Base-by-base conservation (phyloP, 1,140 invertebrate species). In the Microvelia longipes region DNA sequence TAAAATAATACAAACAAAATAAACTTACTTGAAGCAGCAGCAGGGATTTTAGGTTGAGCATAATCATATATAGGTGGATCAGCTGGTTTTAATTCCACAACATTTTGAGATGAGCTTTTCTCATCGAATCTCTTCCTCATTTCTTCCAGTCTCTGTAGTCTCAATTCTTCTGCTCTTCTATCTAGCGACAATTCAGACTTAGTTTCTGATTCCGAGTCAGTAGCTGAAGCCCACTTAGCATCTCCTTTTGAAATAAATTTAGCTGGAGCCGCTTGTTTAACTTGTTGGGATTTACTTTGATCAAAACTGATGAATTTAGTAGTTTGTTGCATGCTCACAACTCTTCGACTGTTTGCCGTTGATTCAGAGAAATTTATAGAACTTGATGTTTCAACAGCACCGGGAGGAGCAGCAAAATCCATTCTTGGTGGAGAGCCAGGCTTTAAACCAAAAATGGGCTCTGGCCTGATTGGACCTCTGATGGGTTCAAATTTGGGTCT, bases 331-430 rank as follows among this genome's bases (percentile, higher is more conserved):
- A 88, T 82, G 66, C 84, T 88, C 5, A 88, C 82, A 28, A 87
- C 84, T 63, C 87, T 80, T 70, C 85, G 80, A 13, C 81, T 83
- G 28, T 81, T 85, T 73, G 87, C 85, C 1, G 85, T 87, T 0
- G 86, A 85, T 75, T 88, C 87, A 70, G 87, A 83, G 81, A 88
- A 86, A 72, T 84, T 82, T 72, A 88, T 83, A 1, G 84, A 82
- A 74, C 88, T 87, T 70, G 85, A 87, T 0, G 83, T 84, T 77
- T 89, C 87, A 0, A 83, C 1, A 83, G 84, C 35, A 80, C 78
- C 77, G 26, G 79, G 78, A 15, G 83, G 81, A 64, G 85, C 81
- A 2, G 83, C 82, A 71, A 83, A 87, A 27, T 78, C 82, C 13
- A 85, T 80, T 77, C 85, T 82, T 0, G 85, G 84, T 25, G 84